Percentiles rank a stretch among this genome's conserved stretches.
Conservation (phyloP, 2,888 invertebrate genomes). For the Bursaphelenchus okinawaensis region DNA sequence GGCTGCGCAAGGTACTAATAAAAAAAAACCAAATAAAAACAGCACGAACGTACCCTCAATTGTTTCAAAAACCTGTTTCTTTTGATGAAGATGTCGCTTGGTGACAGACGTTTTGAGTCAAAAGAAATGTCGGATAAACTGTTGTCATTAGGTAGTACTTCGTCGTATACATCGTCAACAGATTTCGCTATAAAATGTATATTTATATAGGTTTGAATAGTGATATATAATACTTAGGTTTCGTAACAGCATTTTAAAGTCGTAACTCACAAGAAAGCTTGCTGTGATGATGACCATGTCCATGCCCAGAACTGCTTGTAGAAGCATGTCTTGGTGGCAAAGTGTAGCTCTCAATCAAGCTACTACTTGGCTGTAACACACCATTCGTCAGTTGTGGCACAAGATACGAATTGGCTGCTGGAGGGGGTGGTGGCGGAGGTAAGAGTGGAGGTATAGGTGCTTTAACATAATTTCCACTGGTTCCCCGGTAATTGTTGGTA, state of each 20-base stretch:
- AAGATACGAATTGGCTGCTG: background rate
- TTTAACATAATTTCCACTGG: background rate
- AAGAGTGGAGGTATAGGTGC: background rate
- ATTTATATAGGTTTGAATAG: too few species aligned
- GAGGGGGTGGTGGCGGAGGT: background rate
- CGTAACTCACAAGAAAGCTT: too few species aligned
- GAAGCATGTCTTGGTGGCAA: background rate
- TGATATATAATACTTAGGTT: too few species aligned
- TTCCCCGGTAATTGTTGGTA: background rate
- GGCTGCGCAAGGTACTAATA: too few species aligned
- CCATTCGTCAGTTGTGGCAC: too few species aligned
- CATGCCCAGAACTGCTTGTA: background rate
- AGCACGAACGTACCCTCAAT: constrained; percentile 13
- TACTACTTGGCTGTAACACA: background rate
- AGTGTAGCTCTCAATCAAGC: background rate
- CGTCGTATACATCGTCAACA: constrained; percentile 12
- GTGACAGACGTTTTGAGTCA: constrained; percentile 17
- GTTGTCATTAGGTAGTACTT: constrained; percentile 13
- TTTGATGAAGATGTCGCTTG: constrained; percentile 9
- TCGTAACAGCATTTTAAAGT: too few species aligned
- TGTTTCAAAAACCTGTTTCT: constrained; percentile 14
- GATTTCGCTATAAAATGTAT: background rate
- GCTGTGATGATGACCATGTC: background rate
- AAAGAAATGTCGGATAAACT: constrained; percentile 22
- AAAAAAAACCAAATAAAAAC: too few species aligned